Base-by-base conservation (phyloP, 2,888 invertebrate genomes). In the Tanypteryx hageni region DNA sequence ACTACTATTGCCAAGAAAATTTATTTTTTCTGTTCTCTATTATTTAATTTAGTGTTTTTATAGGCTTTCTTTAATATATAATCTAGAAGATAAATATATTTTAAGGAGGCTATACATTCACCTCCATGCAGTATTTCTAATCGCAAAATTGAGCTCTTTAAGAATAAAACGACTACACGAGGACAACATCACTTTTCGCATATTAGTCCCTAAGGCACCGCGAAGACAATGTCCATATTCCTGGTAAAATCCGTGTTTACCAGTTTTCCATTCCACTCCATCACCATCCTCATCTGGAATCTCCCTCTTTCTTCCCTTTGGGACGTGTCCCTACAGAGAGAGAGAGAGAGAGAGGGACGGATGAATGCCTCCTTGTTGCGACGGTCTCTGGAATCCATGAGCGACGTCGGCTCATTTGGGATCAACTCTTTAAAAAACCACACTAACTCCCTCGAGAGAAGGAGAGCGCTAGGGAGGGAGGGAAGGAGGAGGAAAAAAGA, bases 271-370 rank as follows among this genome's bases (percentile, higher is more conserved):
- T 44, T 76, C 76, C 68, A 68, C n/a, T 68, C 68, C 76, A 76
- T 76, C 76, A 27, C 76, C 76, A 76, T 27, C 76, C n/a, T 76
- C 76, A 76, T 76, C 76, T 76, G 76, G 76, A 76, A 76, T 76
- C 76, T 27, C 27, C 22, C 76, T 27, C 22, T 44, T 44, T 44
- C 5, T 44, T 44, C 44, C 44, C 44, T 44, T 44, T 22, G 27
- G 27, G 76, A 22, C 76, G 76, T 76, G 22, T 27, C 27, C 76
- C 13, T 76, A 13, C 27, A 22, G 22, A 14, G 76, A 76, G 22
- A 68, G 5, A 5, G 61, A 68, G 76, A 76, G 76, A 27, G 27
- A 27, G 27, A 76, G 27, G 22, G 76, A 22, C 27, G 76, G 76
- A 76, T 76, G 76, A 76, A 76, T 76, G 76, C 27, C 76, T 76